A percentile compares a stretch with the other conserved stretches of the same genome.
phyloP scores from a whole-genome alignment of 2,888 invertebrate species.

The Bimastos eiseni region DNA sequence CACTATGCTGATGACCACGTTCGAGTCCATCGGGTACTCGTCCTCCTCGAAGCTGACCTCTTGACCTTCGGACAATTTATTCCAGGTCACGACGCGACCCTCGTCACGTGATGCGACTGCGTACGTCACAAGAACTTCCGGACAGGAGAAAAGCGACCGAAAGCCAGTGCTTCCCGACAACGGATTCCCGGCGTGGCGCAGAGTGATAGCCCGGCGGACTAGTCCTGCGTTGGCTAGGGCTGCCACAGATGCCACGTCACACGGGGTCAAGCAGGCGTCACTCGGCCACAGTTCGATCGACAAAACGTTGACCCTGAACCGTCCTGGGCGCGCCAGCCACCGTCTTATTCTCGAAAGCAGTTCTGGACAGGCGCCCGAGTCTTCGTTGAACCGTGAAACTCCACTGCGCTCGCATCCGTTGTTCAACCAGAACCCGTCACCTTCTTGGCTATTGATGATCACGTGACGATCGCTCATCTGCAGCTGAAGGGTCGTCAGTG shows the following conservation, averaged over 20 bases:
- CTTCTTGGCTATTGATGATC: not conserved
- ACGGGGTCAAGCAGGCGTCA: not conserved
- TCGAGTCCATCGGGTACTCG: conserved; percentile 24
- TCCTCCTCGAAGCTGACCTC: conserved; percentile 23
- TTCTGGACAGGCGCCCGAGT: not conserved
- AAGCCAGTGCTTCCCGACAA: conserved; percentile 13
- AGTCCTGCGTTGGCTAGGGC: conserved; percentile 7
- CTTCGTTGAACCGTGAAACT: not conserved
- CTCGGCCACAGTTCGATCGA: not conserved
- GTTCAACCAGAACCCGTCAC: not conserved
- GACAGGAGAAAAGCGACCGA: conserved; percentile 16
- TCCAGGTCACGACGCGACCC: conserved; percentile 23
- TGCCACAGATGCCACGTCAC: not conserved
- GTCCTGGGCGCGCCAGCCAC: conserved; percentile 13
- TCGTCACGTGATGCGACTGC: conserved; percentile 20
- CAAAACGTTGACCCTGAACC: conserved; percentile 15
- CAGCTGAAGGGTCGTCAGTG: not conserved
- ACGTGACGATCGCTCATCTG: not conserved
- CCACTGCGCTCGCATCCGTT: not conserved
- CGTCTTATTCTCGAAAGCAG: not conserved
- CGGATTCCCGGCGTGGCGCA: conserved; percentile 3
- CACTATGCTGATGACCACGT: conserved; percentile 14
- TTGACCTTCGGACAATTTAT: not conserved
- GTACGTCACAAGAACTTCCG: conserved; percentile 23
- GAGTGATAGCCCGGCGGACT: not conserved